Conservation (phyloP, 2,888 invertebrate species). For the Calameuta filiformis region DNA sequence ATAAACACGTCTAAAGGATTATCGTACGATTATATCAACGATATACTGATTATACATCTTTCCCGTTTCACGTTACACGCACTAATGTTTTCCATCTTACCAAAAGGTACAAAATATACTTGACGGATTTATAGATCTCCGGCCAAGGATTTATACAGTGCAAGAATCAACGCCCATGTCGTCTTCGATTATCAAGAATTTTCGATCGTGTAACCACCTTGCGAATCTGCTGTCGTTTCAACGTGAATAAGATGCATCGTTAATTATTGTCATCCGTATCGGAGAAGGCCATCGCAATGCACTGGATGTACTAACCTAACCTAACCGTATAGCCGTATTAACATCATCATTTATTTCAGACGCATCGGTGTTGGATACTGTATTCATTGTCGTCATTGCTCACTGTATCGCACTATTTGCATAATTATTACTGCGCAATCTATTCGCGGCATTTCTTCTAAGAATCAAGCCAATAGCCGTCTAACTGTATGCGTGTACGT, state of each 20-base stretch:
- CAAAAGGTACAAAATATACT: not conserved
- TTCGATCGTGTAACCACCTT: not conserved
- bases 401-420: constrained; percentile 8
- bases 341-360: constrained; percentile 8
- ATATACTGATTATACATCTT: not conserved
- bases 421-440: constrained; percentile 17
- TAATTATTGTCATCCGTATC: not conserved
- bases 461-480: not conserved
- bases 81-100: not conserved
- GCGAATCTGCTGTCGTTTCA: not conserved
- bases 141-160: not conserved
- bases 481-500: not conserved
- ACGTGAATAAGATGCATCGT: not conserved
- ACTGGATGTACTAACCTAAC: not conserved
- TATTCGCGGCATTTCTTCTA: constrained; percentile 16
- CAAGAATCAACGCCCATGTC: not conserved
- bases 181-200: not conserved
- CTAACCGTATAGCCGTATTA: not conserved
- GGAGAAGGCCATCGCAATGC: not conserved
- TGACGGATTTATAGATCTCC: not conserved
- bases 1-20: not conserved
- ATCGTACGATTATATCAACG: not conserved
- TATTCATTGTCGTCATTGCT: constrained; percentile 10
- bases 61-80: not conserved
- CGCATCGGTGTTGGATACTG: constrained; percentile 5